These are phyloP conservation scores for Cotesia chilonis DNA, from an alignment of 1,140 invertebrate species.

Conservation along the genomic window DNA sequence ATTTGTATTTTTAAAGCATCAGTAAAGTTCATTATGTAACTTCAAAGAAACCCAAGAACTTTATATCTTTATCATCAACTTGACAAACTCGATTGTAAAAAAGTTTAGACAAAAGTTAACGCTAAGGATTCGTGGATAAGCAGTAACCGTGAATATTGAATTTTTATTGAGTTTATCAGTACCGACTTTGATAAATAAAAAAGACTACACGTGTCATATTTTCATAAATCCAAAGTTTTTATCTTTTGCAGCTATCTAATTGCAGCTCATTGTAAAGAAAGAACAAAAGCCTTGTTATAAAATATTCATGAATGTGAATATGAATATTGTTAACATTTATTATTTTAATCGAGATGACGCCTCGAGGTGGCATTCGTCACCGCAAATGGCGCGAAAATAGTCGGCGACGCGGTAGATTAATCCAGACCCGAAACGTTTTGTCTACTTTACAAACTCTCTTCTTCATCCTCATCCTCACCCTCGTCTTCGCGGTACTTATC, in stretches of 20 bases:
- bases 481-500: not conserved
- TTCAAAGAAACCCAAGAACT: not conserved
- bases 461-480: slow-evolving; percentile 9
- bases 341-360: slow-evolving; percentile 34
- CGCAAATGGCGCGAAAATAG: slow-evolving; percentile 41
- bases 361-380: slow-evolving; percentile 32
- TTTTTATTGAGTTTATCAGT: too few relatives aligned
- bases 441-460: slow-evolving; percentile 35
- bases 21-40: slow-evolving; percentile 24
- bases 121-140: too few relatives aligned
- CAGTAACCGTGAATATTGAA: too few relatives aligned
- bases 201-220: too few relatives aligned
- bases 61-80: slow-evolving; percentile 19
- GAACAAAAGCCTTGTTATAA: slow-evolving; percentile 23
- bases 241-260: too few relatives aligned
- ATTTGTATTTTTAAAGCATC: slow-evolving; percentile 19
- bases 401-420: slow-evolving; percentile 36
- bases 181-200: too few relatives aligned
- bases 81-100: not conserved
- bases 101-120: not conserved
- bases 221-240: too few relatives aligned
- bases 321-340: slow-evolving; percentile 39
- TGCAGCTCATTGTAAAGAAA: too few relatives aligned
- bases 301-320: slow-evolving; percentile 41
- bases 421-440: slow-evolving; percentile 28